phyloP scores from a whole-genome alignment of 2,888 invertebrate species.

The Andricus quercusramuli region DNA sequence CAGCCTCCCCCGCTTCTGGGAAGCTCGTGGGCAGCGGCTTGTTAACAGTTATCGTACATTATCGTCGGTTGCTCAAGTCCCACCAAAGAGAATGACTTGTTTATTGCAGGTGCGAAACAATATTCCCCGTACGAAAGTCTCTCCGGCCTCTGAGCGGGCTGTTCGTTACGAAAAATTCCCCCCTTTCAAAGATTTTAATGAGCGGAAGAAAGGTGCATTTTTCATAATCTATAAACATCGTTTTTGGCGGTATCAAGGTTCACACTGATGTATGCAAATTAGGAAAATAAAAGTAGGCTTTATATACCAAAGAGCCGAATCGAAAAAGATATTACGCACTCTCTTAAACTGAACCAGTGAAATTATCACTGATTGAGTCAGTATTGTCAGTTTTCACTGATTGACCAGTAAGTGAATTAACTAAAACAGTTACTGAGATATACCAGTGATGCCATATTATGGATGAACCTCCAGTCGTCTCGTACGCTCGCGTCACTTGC shows the following conservation, averaged over 20 bases:
- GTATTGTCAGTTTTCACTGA: too few species aligned
- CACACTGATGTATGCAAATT: neutral
- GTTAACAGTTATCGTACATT: slow-evolving; percentile 54
- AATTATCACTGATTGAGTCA: too few species aligned
- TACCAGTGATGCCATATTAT: too few species aligned
- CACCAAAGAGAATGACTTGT: slow-evolving; percentile 46
- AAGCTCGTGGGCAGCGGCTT: slow-evolving; percentile 43
- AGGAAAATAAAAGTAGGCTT: neutral
- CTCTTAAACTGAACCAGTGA: too few species aligned
- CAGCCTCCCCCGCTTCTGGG: slow-evolving; percentile 1
- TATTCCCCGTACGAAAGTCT: slow-evolving; percentile 44
- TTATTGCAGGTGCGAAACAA: slow-evolving; percentile 57
- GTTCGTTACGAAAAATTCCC: slow-evolving; percentile 6
- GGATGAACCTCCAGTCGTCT: too few species aligned
- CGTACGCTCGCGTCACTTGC: too few species aligned
- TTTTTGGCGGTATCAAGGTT: neutral
- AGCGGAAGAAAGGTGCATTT: neutral
- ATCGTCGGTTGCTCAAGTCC: slow-evolving; percentile 43
- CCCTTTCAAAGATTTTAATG: slow-evolving; percentile 10
- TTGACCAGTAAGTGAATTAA: too few species aligned
- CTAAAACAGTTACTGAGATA: too few species aligned
- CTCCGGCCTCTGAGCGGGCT: slow-evolving; percentile 2
- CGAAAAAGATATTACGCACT: too few species aligned
- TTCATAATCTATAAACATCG: neutral
- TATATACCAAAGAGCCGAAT: too few species aligned